These are phyloP conservation scores for Harmothoe impar DNA, from an alignment of 2,888 invertebrate genomes.

Conservation along the genomic window DNA sequence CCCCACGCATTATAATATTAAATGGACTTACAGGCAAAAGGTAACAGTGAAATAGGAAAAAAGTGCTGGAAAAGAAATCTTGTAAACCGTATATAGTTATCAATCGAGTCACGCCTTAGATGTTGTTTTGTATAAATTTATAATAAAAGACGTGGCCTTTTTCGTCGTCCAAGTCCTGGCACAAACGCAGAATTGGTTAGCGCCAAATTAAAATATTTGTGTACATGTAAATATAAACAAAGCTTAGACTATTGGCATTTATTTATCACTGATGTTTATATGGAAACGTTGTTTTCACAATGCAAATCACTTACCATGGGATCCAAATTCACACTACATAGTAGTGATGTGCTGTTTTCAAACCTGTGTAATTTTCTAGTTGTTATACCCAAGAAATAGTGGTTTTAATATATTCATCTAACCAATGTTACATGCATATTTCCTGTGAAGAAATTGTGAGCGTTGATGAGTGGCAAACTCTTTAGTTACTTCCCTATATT, in stretches of 20 bases:
- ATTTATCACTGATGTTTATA: background rate
- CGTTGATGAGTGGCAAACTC: background rate
- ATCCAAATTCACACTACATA: background rate
- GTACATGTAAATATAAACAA: slow-evolving; percentile 1
- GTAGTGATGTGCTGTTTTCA: background rate
- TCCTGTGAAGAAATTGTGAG: background rate
- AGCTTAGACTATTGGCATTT: background rate
- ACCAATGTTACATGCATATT: slow-evolving; percentile 1
- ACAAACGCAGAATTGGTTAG: background rate
- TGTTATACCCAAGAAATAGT: background rate
- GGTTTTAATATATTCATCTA: background rate
- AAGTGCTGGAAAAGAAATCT: background rate
- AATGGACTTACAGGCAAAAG: background rate
- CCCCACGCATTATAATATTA: background rate
- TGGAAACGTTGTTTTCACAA: slow-evolving; percentile 15
- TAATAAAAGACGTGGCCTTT: slow-evolving; percentile 2
- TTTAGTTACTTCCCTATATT: background rate
- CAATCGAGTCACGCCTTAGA: background rate
- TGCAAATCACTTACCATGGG: background rate
- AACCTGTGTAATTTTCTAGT: background rate
- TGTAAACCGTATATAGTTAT: background rate
- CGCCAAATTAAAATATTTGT: slow-evolving; percentile 35
- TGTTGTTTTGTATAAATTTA: slow-evolving; percentile 1
- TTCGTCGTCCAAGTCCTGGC: slow-evolving; percentile 34
- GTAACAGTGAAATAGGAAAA: background rate